Evolutionary conservation across 2,113 vertebrate species (phyloP), one percentile per base, ranked within the genome.

Genomic region (Formicarius rufipectus): DNA sequence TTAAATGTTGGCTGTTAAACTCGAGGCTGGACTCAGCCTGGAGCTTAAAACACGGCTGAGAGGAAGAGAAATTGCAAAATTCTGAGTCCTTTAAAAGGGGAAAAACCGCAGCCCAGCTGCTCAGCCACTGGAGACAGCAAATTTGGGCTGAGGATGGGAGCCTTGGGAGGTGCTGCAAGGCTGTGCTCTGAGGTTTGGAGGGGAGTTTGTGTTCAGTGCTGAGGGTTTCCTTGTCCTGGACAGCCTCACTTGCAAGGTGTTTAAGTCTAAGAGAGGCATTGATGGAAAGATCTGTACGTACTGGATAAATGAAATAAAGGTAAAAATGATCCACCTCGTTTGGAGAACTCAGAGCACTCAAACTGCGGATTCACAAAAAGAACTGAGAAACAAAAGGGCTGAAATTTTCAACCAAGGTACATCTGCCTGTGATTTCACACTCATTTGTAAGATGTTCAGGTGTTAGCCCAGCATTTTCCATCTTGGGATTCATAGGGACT

Each of bases 1-100:
- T 66, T 77, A 88, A 95, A 77, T 89, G 72, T 27, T 85, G 79
- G 49, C 72, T 73, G n/a, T 90, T 86, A 90, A 95, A 90, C 75
- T 64, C 13, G 2, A 60, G 64, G 69, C 40, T 88, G 44, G 63
- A 45, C 49, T 74, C 33, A 93, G 72, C 86, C 86, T 16, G 56
- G 42, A 94, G 85, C 35, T 77, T 83, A 37, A 58, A 71, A 63
- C 75, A 74, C 7, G 31, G n/a, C 25, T 62, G 79, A 92, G 23
- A 1, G 73, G 59, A 53, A 92, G 35, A 88, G 37, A 71, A 92
- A 96, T 40, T 40, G 22, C 28, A 80, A 77, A 73, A 42, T 60
- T 93, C 28, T 35, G 49, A 58, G 50, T 44, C 10, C 49, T 94
- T 66, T 37, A 44, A 55, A 83, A 68, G 5, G 18, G 33, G 5